These are phyloP conservation scores for Danionella cerebrum DNA, from an alignment of 2,113 vertebrate genomes.

Conservation along the genomic window DNA sequence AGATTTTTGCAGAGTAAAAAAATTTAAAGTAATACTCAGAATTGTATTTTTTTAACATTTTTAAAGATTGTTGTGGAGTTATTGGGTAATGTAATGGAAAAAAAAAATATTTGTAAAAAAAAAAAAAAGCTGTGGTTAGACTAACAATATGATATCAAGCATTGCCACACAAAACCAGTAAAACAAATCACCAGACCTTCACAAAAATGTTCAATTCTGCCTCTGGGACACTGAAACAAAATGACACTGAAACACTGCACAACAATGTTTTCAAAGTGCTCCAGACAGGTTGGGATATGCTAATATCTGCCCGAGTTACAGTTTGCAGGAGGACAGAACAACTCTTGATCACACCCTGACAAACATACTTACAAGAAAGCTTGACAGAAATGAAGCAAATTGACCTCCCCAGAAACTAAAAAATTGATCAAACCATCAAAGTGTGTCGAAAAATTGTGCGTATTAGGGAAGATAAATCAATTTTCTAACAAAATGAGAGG, in stretches of 20 bases:
- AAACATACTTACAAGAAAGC: background rate
- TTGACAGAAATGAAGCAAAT: background rate
- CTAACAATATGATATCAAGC: too few species aligned
- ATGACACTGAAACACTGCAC: background rate
- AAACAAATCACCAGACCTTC: background rate
- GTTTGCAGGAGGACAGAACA: background rate
- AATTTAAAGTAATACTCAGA: too few species aligned
- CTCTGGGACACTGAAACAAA: background rate
- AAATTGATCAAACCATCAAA: background rate
- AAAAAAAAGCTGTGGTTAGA: too few species aligned
- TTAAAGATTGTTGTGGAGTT: too few species aligned
- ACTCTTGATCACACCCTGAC: conserved; percentile 11
- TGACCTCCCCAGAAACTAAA: background rate
- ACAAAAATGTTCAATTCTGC: background rate
- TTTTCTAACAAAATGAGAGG: background rate
- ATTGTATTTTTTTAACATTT: too few species aligned
- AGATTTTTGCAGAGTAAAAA: too few species aligned
- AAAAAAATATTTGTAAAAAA: too few species aligned
- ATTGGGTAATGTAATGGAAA: too few species aligned
- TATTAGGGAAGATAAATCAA: background rate
- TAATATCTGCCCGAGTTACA: background rate
- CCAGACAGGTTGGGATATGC: background rate
- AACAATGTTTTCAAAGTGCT: background rate
- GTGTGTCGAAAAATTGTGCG: background rate
- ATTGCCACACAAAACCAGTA: too few species aligned